phyloP scores from a whole-genome alignment of 2,888 invertebrate species.

The Morpho helenor region DNA sequence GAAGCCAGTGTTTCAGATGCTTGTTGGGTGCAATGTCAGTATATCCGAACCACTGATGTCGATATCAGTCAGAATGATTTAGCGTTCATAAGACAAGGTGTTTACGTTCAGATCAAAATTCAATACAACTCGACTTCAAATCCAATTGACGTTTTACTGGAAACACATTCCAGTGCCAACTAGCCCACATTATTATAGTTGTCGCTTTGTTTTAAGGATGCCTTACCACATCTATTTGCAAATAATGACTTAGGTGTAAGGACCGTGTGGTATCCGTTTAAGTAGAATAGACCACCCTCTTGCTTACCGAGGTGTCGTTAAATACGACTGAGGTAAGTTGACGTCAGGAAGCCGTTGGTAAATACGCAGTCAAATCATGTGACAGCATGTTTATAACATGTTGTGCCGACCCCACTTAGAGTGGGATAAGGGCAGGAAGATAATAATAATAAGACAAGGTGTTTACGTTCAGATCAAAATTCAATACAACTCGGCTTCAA shows the following conservation, averaged over 20 bases:
- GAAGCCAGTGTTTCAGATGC: slow-evolving; percentile 45
- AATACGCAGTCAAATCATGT: no score
- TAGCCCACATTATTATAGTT: slow-evolving; percentile 55
- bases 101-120: slow-evolving; percentile 44
- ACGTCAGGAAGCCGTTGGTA: no score
- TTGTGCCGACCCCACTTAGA: no score
- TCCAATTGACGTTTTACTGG: slow-evolving; percentile 11
- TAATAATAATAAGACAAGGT: no score
- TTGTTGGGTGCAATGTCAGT: slow-evolving; percentile 51
- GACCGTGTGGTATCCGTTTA: no score
- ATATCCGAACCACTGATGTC: slow-evolving; percentile 35
- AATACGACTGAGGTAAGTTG: no score
- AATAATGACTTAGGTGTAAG: slow-evolving; percentile 49
- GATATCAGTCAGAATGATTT: slow-evolving; percentile 42
- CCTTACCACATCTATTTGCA: slow-evolving; percentile 50
- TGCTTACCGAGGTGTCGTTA: no score
- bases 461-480: slow-evolving; percentile 45
- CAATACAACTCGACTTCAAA: slow-evolving; percentile 14
- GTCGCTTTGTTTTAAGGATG: slow-evolving; percentile 46
- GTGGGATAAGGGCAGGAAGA: no score
- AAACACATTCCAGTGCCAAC: slow-evolving; percentile 42
- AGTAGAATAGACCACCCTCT: no score
- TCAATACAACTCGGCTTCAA: slow-evolving; percentile 17
- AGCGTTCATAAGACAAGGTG: slow-evolving; percentile 43
- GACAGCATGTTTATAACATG: no score